Evolutionary conservation across 2,888 invertebrate species (phyloP).

Genomic region (Perdita meconis): DNA sequence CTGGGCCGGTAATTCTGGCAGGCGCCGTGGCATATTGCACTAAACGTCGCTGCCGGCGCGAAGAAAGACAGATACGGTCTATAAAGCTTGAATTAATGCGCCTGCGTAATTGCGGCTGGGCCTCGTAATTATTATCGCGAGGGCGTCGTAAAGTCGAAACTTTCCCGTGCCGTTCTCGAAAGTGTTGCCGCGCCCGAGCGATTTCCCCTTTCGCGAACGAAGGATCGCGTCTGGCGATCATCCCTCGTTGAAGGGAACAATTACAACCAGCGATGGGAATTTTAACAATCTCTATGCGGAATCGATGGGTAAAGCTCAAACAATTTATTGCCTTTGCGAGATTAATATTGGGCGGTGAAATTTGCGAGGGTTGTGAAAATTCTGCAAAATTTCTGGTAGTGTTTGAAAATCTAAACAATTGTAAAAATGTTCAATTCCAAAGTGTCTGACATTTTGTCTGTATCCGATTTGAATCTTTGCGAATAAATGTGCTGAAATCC

Average conservation of each 20-base stretch:
- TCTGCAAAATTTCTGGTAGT: too few relatives aligned
- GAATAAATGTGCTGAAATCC: too few relatives aligned
- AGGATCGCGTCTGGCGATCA: background rate
- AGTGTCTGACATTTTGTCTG: too few relatives aligned
- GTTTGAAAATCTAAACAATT: too few relatives aligned
- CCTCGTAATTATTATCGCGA: slow-evolving; percentile 47
- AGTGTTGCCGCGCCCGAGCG: slow-evolving; percentile 4
- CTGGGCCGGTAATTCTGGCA: slow-evolving; percentile 51
- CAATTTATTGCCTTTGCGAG: background rate
- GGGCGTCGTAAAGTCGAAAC: slow-evolving; percentile 34
- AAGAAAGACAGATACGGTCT: slow-evolving; percentile 59
- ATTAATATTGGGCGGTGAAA: too few relatives aligned
- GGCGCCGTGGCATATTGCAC: slow-evolving; percentile 52
- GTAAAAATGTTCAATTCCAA: too few relatives aligned
- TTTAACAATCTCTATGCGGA: background rate
- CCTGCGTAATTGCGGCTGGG: slow-evolving; percentile 54
- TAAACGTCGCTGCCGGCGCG: slow-evolving; percentile 50
- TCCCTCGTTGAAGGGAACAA: too few relatives aligned
- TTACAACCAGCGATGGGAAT: background rate
- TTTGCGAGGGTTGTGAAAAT: too few relatives aligned
- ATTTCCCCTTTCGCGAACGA: background rate
- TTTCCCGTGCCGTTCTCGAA: slow-evolving; percentile 14
- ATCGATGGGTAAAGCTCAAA: background rate
- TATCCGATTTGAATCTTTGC: too few relatives aligned
- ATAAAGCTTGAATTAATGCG: slow-evolving; percentile 64